Conservation (phyloP, 2,113 vertebrate genomes). For the Plotosus lineatus region DNA sequence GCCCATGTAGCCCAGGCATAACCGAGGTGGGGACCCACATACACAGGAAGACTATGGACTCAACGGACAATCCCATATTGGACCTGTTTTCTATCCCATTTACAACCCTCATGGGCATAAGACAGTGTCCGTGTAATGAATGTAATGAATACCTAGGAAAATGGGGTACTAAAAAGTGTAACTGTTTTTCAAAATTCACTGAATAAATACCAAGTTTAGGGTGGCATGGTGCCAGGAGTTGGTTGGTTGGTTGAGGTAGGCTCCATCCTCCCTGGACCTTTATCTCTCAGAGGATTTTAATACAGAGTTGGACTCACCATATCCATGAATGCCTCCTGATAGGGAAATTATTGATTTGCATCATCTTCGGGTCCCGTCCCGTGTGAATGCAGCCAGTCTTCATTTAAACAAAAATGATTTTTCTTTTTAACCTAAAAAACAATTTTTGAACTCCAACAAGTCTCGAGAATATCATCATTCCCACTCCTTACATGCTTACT, state of each 20-base stretch:
- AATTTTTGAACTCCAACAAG: conserved; percentile 5
- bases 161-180: neutral
- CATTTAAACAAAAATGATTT: conserved; percentile 45
- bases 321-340: conserved; percentile 92
- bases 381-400: conserved; percentile 67
- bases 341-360: conserved; percentile 89
- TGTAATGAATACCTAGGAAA: neutral
- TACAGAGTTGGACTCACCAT: conserved; percentile 75
- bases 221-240: too few relatives aligned
- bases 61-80: too few relatives aligned
- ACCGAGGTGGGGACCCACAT: too few relatives aligned
- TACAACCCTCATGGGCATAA: too few relatives aligned
- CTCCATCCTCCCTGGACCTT: too few relatives aligned
- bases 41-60: too few relatives aligned
- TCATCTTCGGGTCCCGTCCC: conserved; percentile 80
- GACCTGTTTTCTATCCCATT: too few relatives aligned
- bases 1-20: too few relatives aligned
- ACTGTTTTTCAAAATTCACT: too few relatives aligned
- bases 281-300: neutral
- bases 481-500: conserved; percentile 34
- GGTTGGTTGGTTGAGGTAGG: too few relatives aligned
- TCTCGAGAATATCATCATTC: conserved; percentile 26
- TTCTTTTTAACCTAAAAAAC: conserved; percentile 24
- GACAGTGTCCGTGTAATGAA: neutral
- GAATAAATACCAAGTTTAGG: too few relatives aligned